These are phyloP conservation scores for Cetonia aurata DNA, from an alignment of 2,888 invertebrate genomes.

Conservation along the genomic window DNA sequence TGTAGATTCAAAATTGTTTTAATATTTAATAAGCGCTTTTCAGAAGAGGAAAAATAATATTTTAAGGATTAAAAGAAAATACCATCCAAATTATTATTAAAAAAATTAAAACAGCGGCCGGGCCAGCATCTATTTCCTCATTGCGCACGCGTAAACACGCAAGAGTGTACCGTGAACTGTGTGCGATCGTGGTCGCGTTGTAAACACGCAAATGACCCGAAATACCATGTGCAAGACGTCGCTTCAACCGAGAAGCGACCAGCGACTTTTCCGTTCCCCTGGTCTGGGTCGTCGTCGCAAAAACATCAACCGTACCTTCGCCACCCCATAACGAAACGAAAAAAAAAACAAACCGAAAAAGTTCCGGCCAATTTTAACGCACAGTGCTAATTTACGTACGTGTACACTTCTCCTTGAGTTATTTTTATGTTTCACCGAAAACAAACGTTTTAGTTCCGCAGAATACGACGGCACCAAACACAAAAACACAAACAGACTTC, in stretches of 20 bases:
- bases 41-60: too few species aligned
- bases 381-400: conserved; percentile 40
- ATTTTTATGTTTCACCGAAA: conserved; percentile 43
- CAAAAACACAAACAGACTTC: conserved; percentile 8
- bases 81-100: conserved; percentile 9
- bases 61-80: too few species aligned
- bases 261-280: conserved; percentile 18
- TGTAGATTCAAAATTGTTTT: too few species aligned
- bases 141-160: conserved; percentile 41
- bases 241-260: conserved; percentile 20
- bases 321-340: background rate
- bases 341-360: background rate
- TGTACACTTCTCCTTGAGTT: conserved; percentile 40
- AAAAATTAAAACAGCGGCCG: background rate
- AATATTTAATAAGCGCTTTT: too few species aligned
- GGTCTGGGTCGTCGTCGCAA: conserved; percentile 18
- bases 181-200: conserved; percentile 40
- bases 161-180: conserved; percentile 40
- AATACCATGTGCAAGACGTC: conserved; percentile 40
- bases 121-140: conserved; percentile 4
- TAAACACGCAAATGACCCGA: conserved; percentile 45
- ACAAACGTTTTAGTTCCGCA: conserved; percentile 31
- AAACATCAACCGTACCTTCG: conserved; percentile 17
- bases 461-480: background rate
- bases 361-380: conserved; percentile 25